These are phyloP conservation scores for Lampris incognitus DNA, from an alignment of 2,113 vertebrate species.

Conservation along the genomic window DNA sequence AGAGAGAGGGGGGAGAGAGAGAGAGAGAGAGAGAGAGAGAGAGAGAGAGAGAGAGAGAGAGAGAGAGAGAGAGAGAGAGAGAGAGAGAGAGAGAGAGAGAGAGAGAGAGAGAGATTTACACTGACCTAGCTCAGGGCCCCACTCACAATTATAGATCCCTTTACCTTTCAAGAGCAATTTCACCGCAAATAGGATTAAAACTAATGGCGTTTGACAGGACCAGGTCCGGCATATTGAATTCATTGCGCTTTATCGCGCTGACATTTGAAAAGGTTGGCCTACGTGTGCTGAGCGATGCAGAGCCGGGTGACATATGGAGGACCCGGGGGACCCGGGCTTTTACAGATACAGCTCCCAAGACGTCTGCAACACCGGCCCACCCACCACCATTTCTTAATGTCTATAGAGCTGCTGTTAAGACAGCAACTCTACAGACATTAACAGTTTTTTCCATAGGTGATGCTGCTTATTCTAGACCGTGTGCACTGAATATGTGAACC, in stretches of 20 bases:
- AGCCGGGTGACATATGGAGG: constrained; percentile 71
- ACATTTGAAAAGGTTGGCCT: constrained; percentile 85
- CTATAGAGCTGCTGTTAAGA: constrained; percentile 63
- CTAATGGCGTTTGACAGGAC: constrained; percentile 81
- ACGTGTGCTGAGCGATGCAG: constrained; percentile 64
- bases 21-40: too few species aligned
- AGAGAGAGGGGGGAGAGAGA: too few species aligned
- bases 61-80: constrained; percentile 38
- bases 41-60: constrained; percentile 27
- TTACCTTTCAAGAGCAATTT: constrained; percentile 82
- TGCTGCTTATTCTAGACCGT: constrained; percentile 26
- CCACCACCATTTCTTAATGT: neutral
- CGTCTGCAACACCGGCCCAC: neutral
- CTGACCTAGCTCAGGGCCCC: constrained; percentile 41
- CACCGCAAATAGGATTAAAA: constrained; percentile 82
- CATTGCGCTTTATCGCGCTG: constrained; percentile 77
- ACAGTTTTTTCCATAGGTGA: constrained; percentile 48
- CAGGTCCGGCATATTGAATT: constrained; percentile 74
- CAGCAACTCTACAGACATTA: constrained; percentile 64
- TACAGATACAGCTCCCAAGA: constrained; percentile 63
- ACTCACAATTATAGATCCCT: constrained; percentile 76
- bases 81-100: constrained; percentile 35
- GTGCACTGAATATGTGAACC: constrained; percentile 55
- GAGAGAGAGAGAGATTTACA: constrained; percentile 66
- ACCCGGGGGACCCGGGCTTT: constrained; percentile 63